phyloP scores from a whole-genome alignment of 2,113 vertebrate species.

The Odontesthes bonariensis region DNA sequence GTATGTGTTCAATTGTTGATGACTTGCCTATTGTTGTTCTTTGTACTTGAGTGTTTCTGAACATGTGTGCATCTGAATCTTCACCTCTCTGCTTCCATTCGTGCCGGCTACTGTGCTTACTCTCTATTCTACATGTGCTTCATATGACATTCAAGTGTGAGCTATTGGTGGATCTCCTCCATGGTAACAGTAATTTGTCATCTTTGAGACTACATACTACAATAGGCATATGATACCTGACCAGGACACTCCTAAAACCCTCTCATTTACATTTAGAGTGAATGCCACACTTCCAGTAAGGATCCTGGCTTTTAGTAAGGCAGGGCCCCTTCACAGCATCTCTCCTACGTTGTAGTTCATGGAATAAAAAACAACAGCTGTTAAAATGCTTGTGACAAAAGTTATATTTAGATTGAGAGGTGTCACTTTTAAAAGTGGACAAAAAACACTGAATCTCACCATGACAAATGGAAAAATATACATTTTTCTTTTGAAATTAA shows the following conservation, averaged over 20 bases:
- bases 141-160: slow-evolving; percentile 36
- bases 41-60: slow-evolving; percentile 4
- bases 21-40: slow-evolving; percentile 29
- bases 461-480: too few species aligned
- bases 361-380: slow-evolving; percentile 63
- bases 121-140: slow-evolving; percentile 12
- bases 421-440: slow-evolving; percentile 29
- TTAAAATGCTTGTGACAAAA: slow-evolving; percentile 59
- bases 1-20: slow-evolving; percentile 10
- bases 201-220: slow-evolving; percentile 60
- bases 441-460: too few species aligned
- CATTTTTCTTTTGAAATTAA: too few species aligned
- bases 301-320: slow-evolving; percentile 19
- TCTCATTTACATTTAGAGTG: slow-evolving; percentile 89
- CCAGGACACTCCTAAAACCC: slow-evolving; percentile 73
- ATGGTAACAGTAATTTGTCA: slow-evolving; percentile 65
- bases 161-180: slow-evolving; percentile 22
- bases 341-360: slow-evolving; percentile 59
- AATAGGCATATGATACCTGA: slow-evolving; percentile 72
- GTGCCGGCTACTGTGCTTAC: background rate
- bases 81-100: slow-evolving; percentile 16
- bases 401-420: slow-evolving; percentile 58
- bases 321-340: slow-evolving; percentile 62
- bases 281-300: slow-evolving; percentile 73
- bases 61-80: background rate